Evolutionary conservation across 2,888 invertebrate genomes (phyloP), one percentile per base, ranked within the genome.

Genomic region (Crematogaster levior): DNA sequence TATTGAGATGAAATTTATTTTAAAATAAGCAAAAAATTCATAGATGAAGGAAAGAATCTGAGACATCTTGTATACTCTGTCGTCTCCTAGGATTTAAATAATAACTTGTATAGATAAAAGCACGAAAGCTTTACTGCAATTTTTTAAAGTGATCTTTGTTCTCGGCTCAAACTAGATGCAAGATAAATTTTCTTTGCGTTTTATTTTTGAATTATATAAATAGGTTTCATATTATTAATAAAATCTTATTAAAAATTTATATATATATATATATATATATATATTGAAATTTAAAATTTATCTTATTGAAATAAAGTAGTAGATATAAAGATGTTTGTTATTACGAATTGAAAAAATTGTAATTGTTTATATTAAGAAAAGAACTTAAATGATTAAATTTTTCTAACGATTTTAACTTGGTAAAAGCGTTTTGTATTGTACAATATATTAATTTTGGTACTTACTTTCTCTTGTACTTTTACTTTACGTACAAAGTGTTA

Each of bases 101-200:
- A 92, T 92, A 91, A 92, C 88, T 92, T 91, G n/a, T n/a, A n/a
- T n/a, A 90, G 91, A 92, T 91, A 92, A 91, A 87, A 85, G 82
- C 85, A 87, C 85, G 75, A 85, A 88, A 87, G 84, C 88, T 88
- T 89, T 88, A 89, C 85, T 85, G 84, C 84, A 85, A 89, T 88
- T 90, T 90, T 90, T 90, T 84, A 88, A 87, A 84, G 80, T 73
- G 80, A 40, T 77, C 84, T 75, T 85, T 24, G 70, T 72, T 70
- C n/a, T 74, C 79, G 58, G 68, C 51, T 51, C 43, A 75, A 82
- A 60, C 9, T 18, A 48, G 37, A n/a, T n/a, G n/a, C 1, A 79
- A 83, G 72, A 66, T 53, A 63, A 75, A 40, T 3, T 65, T 21
- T 10, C 6, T 66, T 51, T 63, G n/a, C 37, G 30, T 63, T 4